Evolutionary conservation across 2,113 vertebrate genomes (phyloP), one percentile per base, ranked within the genome.

Genomic region (Pseudolaguvia tuberculata): DNA sequence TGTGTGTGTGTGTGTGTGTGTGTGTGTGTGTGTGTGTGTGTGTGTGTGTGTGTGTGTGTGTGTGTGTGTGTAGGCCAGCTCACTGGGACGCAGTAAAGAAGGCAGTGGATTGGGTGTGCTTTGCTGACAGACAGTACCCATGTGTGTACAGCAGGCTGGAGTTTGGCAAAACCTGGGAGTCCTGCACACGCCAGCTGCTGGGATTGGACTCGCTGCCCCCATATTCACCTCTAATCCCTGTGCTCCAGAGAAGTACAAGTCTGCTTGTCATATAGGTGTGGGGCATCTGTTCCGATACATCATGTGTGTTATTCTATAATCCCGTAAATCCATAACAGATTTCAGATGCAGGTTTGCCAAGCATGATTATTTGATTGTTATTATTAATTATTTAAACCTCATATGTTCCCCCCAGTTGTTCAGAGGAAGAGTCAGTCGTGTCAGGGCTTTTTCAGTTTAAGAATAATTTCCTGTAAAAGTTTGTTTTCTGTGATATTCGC

Each of bases 91-190:
- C 82, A 39, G 80, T 93, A 80, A 90, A 85, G 81, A 89, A 80
- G 79, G 92, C 92, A 0, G 85, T 75, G 70, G 80, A 89, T 45
- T 93, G 93, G 91, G 88, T 85, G 15, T 76, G 85, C 84, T 89
- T 81, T 89, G 88, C 85, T 10, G 93, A 96, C 70, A 79, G 59
- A n/a, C 87, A 84, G 77, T 94, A 94, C 82, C 87, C 93, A 5
- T 91, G 88, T 52, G 82, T 94, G 86, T 95, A 82, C 85, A 90
- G 85, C 72, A 82, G 88, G 15, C 90, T 93, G 79, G 92, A 95
- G 84, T 80, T 96, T 29, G 93, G 93, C 25, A 75, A 82, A 79
- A 88, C 90, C 77, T 94, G 91, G 90, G 91, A 93, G 62, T 91
- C 88, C 1, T 88, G 88, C 78, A 94, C 92, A 10, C 91, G 91